Evolutionary conservation across 2,797 vertebrate genomes (phyloP).

Genomic region (Melanotaenia maccullochi): DNA sequence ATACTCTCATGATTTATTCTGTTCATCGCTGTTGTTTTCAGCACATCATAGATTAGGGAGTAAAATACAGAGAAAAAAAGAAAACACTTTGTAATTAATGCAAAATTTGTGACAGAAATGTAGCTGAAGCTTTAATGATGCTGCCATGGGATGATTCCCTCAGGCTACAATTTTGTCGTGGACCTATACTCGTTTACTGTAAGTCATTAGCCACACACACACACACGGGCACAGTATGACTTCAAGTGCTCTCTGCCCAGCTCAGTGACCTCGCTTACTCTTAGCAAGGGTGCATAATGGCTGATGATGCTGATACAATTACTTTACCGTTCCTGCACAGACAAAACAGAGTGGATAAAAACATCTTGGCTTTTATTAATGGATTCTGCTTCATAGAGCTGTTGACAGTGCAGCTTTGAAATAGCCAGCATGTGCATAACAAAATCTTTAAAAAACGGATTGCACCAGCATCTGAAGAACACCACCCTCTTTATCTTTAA

Average conservation of each 20-base stretch:
- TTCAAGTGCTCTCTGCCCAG: constrained; percentile 9
- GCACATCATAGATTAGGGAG: neutral
- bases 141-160: constrained; percentile 19
- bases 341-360: constrained; percentile 5
- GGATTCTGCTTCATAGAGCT: constrained; percentile 3
- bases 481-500: constrained; percentile 11
- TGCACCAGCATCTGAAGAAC: constrained; percentile 2
- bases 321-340: constrained; percentile 14
- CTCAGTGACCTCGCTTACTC: constrained; percentile 10
- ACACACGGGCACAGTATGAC: neutral
- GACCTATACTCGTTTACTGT: constrained; percentile 21
- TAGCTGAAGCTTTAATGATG: constrained; percentile 26
- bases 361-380: constrained; percentile 5
- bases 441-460: neutral
- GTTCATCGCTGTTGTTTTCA: neutral
- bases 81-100: constrained; percentile 15
- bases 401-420: neutral
- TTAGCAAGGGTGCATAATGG: neutral
- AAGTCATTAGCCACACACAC: constrained; percentile 23
- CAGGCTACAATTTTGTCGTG: neutral
- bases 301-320: constrained; percentile 9
- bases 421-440: neutral
- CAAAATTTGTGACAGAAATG: constrained; percentile 16
- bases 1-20: constrained; percentile 9
- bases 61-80: neutral